These are phyloP conservation scores for Phacellophora camtschatica DNA, from an alignment of 30 jellyfish, hydroid and myxozoan species.

Conservation along the genomic window DNA sequence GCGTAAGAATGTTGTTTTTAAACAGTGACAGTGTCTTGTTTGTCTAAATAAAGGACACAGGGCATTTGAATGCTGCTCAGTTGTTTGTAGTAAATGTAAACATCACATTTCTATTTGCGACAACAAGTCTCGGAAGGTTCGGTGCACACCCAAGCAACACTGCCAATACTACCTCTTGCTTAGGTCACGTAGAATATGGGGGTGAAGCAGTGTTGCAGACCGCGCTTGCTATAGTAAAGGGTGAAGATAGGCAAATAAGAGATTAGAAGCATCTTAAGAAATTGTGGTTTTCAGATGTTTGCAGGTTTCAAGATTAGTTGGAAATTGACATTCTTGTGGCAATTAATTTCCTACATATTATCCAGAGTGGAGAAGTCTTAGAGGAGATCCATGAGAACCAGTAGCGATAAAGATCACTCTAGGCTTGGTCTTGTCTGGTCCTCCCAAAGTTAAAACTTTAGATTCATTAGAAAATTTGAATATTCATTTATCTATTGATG, in stretches of 20 bases:
- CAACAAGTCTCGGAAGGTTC: not conserved
- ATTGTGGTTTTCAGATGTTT: constrained; percentile 15
- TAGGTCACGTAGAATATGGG: constrained; percentile 23
- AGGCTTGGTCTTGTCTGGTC: constrained; percentile 10
- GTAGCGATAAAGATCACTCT: constrained; percentile 27
- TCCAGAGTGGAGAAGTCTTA: not conserved
- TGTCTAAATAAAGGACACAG: constrained; percentile 37
- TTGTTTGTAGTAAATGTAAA: constrained; percentile 1
- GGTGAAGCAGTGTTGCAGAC: constrained; percentile 62
- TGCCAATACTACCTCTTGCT: constrained; percentile 26
- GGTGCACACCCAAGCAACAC: not conserved
- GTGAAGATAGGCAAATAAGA: not conserved
- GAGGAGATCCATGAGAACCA: constrained; percentile 44
- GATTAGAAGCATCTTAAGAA: not conserved
- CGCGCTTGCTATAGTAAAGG: constrained; percentile 21
- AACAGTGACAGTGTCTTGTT: constrained; percentile 18
- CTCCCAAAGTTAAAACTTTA: not conserved
- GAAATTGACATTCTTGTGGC: constrained; percentile 11
- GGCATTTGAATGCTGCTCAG: constrained; percentile 18
- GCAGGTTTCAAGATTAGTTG: not conserved
- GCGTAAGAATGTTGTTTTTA: constrained; percentile 26
- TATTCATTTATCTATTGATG: not conserved
- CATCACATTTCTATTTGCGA: constrained; percentile 49
- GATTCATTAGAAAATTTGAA: not conserved
- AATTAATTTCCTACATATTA: not conserved